Base-by-base conservation (phyloP, 2,888 invertebrate genomes). In the Microctonus aethiopoides region DNA sequence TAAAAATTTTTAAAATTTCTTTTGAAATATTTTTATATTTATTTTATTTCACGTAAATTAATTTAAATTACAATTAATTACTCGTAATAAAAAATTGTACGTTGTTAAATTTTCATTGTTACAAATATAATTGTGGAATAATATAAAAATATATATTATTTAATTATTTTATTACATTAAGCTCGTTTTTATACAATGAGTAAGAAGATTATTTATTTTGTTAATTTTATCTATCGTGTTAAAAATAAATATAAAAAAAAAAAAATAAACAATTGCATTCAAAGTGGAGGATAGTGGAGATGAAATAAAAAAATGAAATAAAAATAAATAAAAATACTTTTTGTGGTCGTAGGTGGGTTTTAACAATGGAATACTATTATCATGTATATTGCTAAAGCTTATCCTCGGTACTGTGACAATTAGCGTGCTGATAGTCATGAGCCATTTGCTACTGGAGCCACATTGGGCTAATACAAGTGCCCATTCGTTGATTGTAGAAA, bases 311-410 rank as follows among this genome's bases (percentile, higher is more conserved):
- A 13, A 54, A 24, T 26, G 26, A 26, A 56, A n/a, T 9, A 13
- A 26, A 24, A 56, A 56, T 13, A n/a, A n/a, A n/a, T n/a, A n/a
- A n/a, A n/a, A n/a, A n/a, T n/a, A 56, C 5, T 56, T 13, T n/a
- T 24, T 56, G 56, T 29, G 56, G 56, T 26, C n/a, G 56, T 11
- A 56, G 56, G 29, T 56, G 56, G 29, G 56, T 13, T 56, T 56
- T 26, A 56, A 56, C 26, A 56, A 29, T 24, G 29, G n/a, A 56
- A 56, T 29, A n/a, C 56, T 56, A 56, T 56, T 56, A 56, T 56
- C 56, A 56, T 56, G 56, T 26, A 56, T 46, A 16, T 22, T n/a
- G 29, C 26, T n/a, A n/a, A 26, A 29, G 29, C 56, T 56, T 56
- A 29, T 26, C 56, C 46, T 16, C 46, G 16, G 6, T 46, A 16